Evolutionary conservation across 53 echinoderm and acorn worm genomes (phyloP).

Genomic region (Pentamera pediparva): DNA sequence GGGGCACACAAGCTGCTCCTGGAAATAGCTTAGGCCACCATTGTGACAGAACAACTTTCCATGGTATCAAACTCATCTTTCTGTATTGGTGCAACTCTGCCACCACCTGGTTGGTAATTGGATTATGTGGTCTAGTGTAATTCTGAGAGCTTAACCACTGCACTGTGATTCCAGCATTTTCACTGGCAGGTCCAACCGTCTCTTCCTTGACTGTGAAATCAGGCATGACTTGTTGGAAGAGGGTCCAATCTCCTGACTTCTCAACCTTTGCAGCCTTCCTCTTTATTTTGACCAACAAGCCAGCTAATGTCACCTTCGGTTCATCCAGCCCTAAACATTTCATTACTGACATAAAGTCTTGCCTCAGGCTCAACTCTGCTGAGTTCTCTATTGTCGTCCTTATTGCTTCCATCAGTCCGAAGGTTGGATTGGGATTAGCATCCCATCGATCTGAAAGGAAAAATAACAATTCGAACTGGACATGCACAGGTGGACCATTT

Average conservation of each 20-base stretch:
- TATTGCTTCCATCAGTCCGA: constrained; percentile 47
- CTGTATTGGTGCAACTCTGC: neutral
- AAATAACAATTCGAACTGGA: constrained; percentile 16
- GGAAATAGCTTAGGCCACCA: constrained; percentile 45
- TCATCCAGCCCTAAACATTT: constrained; percentile 35
- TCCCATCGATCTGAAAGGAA: constrained; percentile 45
- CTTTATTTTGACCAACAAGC: constrained; percentile 1
- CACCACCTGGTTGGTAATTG: neutral
- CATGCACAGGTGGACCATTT: too few species aligned
- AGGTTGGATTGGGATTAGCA: constrained; percentile 45
- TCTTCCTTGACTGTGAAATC: too few species aligned
- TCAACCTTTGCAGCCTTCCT: too few species aligned
- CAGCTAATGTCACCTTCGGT: constrained; percentile 22
- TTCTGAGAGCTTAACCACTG: too few species aligned
- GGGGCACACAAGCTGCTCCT: constrained; percentile 6
- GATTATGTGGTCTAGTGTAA: too few species aligned
- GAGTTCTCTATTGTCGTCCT: constrained; percentile 29
- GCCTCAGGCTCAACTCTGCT: constrained; percentile 29
- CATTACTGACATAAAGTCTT: constrained; percentile 34
- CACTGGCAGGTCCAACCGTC: too few species aligned
- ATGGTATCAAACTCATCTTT: neutral
- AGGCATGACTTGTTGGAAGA: too few species aligned
- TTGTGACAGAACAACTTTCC: constrained; percentile 27
- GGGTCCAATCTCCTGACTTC: too few species aligned
- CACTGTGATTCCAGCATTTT: too few species aligned